Evolutionary conservation across 1,140 invertebrate genomes (phyloP), one percentile per base, ranked within the genome.

Genomic region (Protaetia brevitarsis): DNA sequence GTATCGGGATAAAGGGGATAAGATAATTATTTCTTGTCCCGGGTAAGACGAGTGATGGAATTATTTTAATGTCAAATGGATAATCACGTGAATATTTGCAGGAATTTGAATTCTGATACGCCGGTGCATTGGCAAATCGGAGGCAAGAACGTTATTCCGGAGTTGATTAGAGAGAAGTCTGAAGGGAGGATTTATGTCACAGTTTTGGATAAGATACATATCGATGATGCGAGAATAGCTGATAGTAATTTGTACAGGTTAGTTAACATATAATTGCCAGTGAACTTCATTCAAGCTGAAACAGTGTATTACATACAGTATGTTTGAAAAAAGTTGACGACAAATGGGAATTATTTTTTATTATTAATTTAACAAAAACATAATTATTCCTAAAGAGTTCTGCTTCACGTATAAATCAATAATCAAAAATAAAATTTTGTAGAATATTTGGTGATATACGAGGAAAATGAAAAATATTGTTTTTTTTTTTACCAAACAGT

Each of bases 171-270:
- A 37, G 64, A 73, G 11, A 75, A 79, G 70, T 80, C 82, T 3
- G 71, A 77, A 1, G 79, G 77, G 7, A 72, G 82, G 72, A 79
- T 85, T 64, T 72, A 72, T 60, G 75, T 85, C 10, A 80, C 81
- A 73, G 58, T 80, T 16, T 76, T 77, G 11, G 77, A 82, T 60
- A 74, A 77, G 63, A 77, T 85, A 66, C 69, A 80, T 59, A 79
- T 85, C 8, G 76, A 80, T 67, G 76, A 79, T 66, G 70, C 82
- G n/a, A 78, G 74, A 73, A 75, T 79, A 60, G 65, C 72, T 2
- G 85, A 86, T 73, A 69, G 77, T 19, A 84, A 82, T 68, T 78
- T 83, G 67, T 86, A 85, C 69, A 85, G 82, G 84, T 84, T 79
- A 83, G 66, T 86, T 10, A 34, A 37, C 11, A 6, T 63, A 8